Evolutionary conservation across 2,888 invertebrate genomes (phyloP).

Genomic region (Eugnorisma glareosa): DNA sequence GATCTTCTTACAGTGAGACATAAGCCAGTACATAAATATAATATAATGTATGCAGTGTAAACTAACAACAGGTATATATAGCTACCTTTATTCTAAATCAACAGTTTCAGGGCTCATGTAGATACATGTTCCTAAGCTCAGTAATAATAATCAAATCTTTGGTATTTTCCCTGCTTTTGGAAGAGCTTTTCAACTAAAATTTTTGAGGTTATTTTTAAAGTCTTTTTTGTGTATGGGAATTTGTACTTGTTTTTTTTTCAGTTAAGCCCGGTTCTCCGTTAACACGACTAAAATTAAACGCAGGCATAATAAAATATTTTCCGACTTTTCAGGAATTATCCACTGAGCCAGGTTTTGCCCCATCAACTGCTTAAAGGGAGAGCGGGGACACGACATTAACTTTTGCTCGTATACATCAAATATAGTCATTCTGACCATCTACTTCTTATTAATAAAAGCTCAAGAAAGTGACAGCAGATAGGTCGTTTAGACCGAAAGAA

Average conservation of each 20-base stretch:
- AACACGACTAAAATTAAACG: slow-evolving; percentile 34
- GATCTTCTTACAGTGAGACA: slow-evolving; percentile 8
- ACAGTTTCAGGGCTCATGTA: slow-evolving; percentile 35
- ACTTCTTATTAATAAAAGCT: slow-evolving; percentile 13
- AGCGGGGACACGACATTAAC: slow-evolving; percentile 26
- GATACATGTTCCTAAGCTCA: slow-evolving; percentile 22
- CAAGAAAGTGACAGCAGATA: slow-evolving; percentile 37
- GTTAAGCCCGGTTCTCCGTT: slow-evolving; percentile 48
- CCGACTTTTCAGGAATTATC: slow-evolving; percentile 9
- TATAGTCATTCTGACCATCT: slow-evolving; percentile 11
- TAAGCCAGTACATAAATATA: slow-evolving; percentile 21
- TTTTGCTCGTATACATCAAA: slow-evolving; percentile 24
- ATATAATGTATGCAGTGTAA: slow-evolving; percentile 13
- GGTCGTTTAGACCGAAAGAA: slow-evolving; percentile 35
- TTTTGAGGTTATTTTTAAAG: not conserved
- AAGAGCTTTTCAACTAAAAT: slow-evolving; percentile 24
- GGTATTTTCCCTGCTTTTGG: slow-evolving; percentile 5
- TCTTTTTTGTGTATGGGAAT: slow-evolving; percentile 7
- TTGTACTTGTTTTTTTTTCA: slow-evolving; percentile 42
- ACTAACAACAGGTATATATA: slow-evolving; percentile 16
- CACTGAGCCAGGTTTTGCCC: slow-evolving; percentile 38
- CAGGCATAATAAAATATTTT: slow-evolving; percentile 18
- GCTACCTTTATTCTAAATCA: slow-evolving; percentile 33
- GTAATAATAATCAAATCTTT: slow-evolving; percentile 30
- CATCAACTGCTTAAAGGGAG: slow-evolving; percentile 14